Evolutionary conservation across 2,113 vertebrate species (phyloP).

Genomic region (Macheiramphus alcinus): DNA sequence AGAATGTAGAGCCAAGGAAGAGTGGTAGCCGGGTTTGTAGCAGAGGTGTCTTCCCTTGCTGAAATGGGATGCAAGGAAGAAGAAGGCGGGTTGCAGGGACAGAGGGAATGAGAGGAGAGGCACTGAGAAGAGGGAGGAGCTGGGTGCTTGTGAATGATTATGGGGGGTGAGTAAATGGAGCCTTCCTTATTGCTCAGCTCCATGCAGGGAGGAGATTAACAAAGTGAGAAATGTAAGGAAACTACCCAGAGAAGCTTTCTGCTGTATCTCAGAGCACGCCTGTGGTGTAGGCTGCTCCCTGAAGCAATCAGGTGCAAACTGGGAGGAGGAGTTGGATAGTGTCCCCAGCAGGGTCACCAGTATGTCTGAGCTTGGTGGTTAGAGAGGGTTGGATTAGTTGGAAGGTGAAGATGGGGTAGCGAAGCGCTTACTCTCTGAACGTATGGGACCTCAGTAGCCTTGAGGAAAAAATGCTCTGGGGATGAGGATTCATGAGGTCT

Average conservation of each 20-base stretch:
- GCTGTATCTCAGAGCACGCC: neutral
- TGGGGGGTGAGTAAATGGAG: neutral
- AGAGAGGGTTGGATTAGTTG: neutral
- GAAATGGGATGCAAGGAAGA: neutral
- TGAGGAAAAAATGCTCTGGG: neutral
- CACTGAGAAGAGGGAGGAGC: accelerated
- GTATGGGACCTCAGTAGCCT: neutral
- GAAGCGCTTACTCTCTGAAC: neutral
- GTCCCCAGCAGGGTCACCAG: neutral
- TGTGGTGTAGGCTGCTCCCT: neutral
- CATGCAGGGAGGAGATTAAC: neutral
- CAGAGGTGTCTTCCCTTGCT: neutral
- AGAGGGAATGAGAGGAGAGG: neutral
- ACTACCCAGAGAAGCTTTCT: neutral
- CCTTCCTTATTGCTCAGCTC: neutral
- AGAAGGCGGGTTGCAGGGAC: neutral
- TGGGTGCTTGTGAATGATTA: neutral
- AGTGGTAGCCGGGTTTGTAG: neutral
- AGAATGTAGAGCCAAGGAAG: neutral
- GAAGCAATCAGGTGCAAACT: neutral
- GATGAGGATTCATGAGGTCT: accelerated
- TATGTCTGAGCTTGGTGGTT: accelerated
- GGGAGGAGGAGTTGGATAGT: neutral
- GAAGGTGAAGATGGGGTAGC: neutral
- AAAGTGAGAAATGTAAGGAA: neutral